Evolutionary conservation across 2,888 invertebrate species (phyloP).

Genomic region (Cheilosia urbana): DNA sequence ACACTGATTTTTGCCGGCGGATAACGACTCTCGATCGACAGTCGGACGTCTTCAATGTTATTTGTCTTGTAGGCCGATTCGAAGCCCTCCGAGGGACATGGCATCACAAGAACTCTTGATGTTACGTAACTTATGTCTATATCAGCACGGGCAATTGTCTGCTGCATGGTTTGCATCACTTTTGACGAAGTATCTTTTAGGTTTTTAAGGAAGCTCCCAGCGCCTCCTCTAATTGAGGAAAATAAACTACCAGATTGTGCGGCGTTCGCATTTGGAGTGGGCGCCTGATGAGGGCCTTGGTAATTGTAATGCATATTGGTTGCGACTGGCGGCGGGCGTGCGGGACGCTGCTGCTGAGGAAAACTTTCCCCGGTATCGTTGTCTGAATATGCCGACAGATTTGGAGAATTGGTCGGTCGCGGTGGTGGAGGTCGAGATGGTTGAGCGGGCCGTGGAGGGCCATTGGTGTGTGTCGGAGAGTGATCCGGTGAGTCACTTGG

Average conservation of each 20-base stretch:
- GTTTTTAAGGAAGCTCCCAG: slow-evolving; percentile 96
- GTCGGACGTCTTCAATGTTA: slow-evolving; percentile 95
- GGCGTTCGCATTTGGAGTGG: slow-evolving; percentile 66
- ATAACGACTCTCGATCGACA: slow-evolving; percentile 91
- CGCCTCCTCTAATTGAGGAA: slow-evolving; percentile 95
- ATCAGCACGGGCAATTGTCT: slow-evolving; percentile 94
- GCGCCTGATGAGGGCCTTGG: slow-evolving; percentile 28
- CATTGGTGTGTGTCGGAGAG: slow-evolving; percentile 71
- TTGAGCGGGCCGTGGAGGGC: slow-evolving; percentile 26
- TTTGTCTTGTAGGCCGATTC: slow-evolving; percentile 97
- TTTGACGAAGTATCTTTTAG: slow-evolving; percentile 97
- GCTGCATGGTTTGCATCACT: slow-evolving; percentile 98
- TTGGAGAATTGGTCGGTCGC: slow-evolving; percentile 60
- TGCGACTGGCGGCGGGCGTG: slow-evolving; percentile 74
- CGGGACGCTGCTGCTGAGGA: slow-evolving; percentile 62
- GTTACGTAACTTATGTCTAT: slow-evolving; percentile 97
- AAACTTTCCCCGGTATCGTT: slow-evolving; percentile 63
- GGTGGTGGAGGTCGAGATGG: slow-evolving; percentile 75
- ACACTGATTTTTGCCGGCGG: slow-evolving; percentile 90
- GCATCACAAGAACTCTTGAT: slow-evolving; percentile 95
- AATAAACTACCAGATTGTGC: slow-evolving; percentile 86
- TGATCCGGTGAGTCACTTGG: slow-evolving; percentile 77
- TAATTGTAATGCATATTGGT: slow-evolving; percentile 62
- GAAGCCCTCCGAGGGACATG: slow-evolving; percentile 96
- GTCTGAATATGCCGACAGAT: slow-evolving; percentile 59